Base-by-base conservation (phyloP, 2,797 vertebrate genomes). In the Tolypeutes matacus region DNA sequence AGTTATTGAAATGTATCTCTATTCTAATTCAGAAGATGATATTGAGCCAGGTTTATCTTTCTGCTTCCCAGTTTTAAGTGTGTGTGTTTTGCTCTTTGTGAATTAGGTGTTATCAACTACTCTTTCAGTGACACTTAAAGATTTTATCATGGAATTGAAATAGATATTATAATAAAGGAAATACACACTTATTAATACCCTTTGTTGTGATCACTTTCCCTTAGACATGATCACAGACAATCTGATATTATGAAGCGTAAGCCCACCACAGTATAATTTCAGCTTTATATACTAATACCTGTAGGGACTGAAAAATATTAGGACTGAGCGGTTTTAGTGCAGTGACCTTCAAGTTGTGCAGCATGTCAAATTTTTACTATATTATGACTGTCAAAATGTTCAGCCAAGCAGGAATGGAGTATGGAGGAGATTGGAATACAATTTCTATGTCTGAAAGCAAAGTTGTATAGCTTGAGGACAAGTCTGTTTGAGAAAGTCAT, bases 1-100 rank as follows among this genome's bases (percentile, higher is more conserved):
- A 90, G 77, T 94, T 86, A 83, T 62, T 70, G 20, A 65, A 78
- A 25, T 53, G 18, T 76, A 10, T 62, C 31, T 92, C 34, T 92
- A 2, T 90, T 58, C 77, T 78, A 80, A 20, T 4, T 27, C 12
- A 94, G 78, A 13, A 95, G 73, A 56, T 70, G 20, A 69, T 76
- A 67, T 7, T 94, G 39, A n/a, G 58, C 51, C 25, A 27, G 18
- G 15, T 91, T 67, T 81, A 39, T 12, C 5, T 92, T 78, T 15
- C n/a, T 23, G 14, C 42, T 67, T 87, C 53, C 9, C 4, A 58
- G 1, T 53, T 73, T 21, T 23, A 31, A 18, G 29, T 3, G 0
- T 31, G 3, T 5, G 7, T 0, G 34, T 15, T 62, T 85, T 92
- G 27, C 65, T 15, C 58, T 31, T 75, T 93, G 65, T 0, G 4